These are phyloP conservation scores for Paralichthys olivaceus DNA, from an alignment of 2,113 vertebrate genomes.

Conservation along the genomic window DNA sequence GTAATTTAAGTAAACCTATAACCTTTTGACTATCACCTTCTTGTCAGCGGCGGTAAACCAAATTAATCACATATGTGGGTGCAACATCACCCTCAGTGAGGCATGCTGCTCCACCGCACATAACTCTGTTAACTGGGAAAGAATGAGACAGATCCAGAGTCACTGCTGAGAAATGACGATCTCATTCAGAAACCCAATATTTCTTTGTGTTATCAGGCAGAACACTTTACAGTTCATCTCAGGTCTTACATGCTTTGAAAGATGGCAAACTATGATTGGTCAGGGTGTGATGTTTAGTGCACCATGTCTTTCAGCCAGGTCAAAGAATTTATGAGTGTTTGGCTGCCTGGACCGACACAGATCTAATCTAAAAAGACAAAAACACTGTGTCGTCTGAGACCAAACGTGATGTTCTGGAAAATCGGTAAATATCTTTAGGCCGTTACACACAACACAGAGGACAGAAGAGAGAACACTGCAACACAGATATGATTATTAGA, in stretches of 20 bases:
- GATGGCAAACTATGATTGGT: neutral
- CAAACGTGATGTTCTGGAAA: slow-evolving; percentile 3
- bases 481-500: neutral
- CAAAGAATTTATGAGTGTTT: neutral
- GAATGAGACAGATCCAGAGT: neutral
- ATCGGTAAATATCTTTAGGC: slow-evolving; percentile 11
- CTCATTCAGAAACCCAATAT: slow-evolving; percentile 2
- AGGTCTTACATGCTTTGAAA: neutral
- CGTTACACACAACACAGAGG: slow-evolving; percentile 2
- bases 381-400: neutral
- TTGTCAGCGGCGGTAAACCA: neutral
- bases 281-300: neutral
- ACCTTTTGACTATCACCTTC: neutral
- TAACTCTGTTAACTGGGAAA: neutral
- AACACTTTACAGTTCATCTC: neutral
- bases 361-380: neutral
- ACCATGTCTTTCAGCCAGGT: neutral
- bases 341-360: neutral
- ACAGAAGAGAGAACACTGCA: slow-evolving; percentile 29
- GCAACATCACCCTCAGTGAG: too few relatives aligned
- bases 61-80: too few relatives aligned
- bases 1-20: neutral
- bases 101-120: neutral
- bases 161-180: slow-evolving; percentile 1
- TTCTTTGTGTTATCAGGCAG: neutral